Percentiles rank a stretch among this genome's conserved stretches.
These are phyloP conservation scores for Leptinotarsa haldemani DNA, from an alignment of 2,888 invertebrate genomes.

Conservation along the genomic window DNA sequence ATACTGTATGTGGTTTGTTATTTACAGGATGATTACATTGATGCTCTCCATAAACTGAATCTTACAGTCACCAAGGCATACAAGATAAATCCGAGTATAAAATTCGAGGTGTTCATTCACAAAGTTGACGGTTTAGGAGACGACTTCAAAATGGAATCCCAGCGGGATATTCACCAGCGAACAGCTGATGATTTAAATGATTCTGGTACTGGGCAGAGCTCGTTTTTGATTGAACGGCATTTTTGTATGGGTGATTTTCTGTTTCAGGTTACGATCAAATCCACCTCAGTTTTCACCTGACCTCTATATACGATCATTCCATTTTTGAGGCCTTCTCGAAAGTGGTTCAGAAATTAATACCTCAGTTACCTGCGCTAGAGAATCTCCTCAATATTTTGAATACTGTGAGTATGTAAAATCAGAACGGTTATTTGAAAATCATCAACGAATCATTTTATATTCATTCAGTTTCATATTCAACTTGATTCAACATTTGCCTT, in stretches of 20 bases:
- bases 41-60: conserved; percentile 92
- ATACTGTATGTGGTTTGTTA: neutral
- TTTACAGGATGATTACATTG: conserved; percentile 93
- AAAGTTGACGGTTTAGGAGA: conserved; percentile 99
- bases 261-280: conserved; percentile 79
- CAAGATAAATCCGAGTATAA: conserved; percentile 94
- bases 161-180: conserved; percentile 96
- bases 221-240: neutral
- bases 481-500: too few relatives aligned
- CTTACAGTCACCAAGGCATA: conserved; percentile 94
- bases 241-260: neutral
- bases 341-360: conserved; percentile 98
- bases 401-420: conserved; percentile 77
- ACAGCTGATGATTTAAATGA: conserved; percentile 95
- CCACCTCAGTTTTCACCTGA: conserved; percentile 93
- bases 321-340: conserved; percentile 99
- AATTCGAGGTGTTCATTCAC: conserved; percentile 98
- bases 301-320: conserved; percentile 99
- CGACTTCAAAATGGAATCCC: conserved; percentile 99
- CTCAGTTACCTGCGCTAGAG: conserved; percentile 96
- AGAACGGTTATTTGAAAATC: neutral
- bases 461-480: too few relatives aligned
- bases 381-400: conserved; percentile 97
- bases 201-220: conserved; percentile 70
- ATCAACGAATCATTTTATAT: neutral